Base-by-base conservation (phyloP, 2,888 invertebrate genomes). In the Yponomeuta cagnagella region DNA sequence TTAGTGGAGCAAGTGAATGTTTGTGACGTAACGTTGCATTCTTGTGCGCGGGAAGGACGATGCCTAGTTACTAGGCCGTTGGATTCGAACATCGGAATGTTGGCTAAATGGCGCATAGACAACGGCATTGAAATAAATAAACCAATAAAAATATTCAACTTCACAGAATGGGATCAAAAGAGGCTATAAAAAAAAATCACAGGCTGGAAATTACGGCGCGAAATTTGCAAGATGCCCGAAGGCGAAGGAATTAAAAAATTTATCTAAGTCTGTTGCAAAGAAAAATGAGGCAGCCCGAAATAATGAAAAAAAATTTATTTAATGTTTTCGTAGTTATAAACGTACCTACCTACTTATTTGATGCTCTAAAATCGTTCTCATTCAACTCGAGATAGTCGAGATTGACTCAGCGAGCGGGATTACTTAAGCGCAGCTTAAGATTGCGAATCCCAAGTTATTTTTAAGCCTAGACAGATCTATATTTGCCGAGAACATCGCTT, bases 1-100 rank as follows among this genome's bases (percentile, higher is more conserved):
- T 70, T 64, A 43, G 63, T 70, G 37, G 23, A 63, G 70, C 70
- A 70, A 70, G 64, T 66, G 64, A 48, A 70, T 65, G 70, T 70
- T 70, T 52, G 65, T 70, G 64, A 43, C 70, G 63, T 70, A 70
- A 70, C 48, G 70, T 65, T 70, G 70, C 70, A 70, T 70, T 65
- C 66, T 70, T 65, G 67, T 10, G 43, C 31, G 30, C 10, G 64
- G 30, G 31, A 64, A 64, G 64, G 64, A 64, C 64, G 64, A 64
- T 31, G 52, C 52, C 52, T 58, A 58, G 12, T 58, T 58, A 58
- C 52, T 58, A 58, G 52, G 52, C 52, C 52, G 52, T 58, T 58
- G 52, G 52, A 58, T 58, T 58, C 52, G 52, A 58, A 15, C 52
- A 58, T 12, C 52, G 52, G 52, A 58, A 58, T 58, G 52, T 15